A percentile compares a stretch with the other conserved stretches of the same genome.
Evolutionary conservation across 2,888 invertebrate genomes (phyloP).

Genomic region (Anodontia alba): DNA sequence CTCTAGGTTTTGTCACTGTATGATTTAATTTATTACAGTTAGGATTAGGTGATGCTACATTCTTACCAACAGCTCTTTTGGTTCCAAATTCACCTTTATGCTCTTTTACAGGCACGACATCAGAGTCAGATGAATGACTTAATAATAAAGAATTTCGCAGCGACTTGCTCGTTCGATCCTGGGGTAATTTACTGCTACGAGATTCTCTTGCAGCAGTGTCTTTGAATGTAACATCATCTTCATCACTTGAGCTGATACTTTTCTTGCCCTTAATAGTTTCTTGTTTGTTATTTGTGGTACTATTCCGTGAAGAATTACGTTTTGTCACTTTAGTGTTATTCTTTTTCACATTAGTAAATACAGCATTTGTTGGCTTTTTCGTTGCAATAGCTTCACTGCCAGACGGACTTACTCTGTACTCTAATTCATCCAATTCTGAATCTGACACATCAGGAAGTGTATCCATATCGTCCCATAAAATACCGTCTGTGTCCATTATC

Average conservation of each 20-base stretch:
- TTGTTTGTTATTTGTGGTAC: not conserved
- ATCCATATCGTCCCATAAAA: conserved; percentile 70
- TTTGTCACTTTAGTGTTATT: not conserved
- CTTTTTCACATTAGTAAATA: not conserved
- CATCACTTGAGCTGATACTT: not conserved
- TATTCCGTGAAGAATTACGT: not conserved
- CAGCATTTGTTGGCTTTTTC: conserved; percentile 21
- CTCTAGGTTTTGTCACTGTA: not conserved
- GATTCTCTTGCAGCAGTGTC: not conserved
- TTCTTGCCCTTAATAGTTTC: not conserved
- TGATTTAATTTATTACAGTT: not conserved
- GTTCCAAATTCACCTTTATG: not conserved
- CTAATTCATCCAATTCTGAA: conserved; percentile 59
- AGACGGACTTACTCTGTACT: conserved; percentile 57
- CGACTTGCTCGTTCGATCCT: too few species aligned
- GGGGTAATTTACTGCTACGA: not conserved
- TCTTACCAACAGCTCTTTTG: not conserved
- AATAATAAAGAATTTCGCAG: not conserved
- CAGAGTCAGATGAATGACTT: not conserved
- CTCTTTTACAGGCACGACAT: not conserved
- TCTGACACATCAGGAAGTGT: conserved; percentile 63
- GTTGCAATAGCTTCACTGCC: conserved; percentile 66
- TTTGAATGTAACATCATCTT: not conserved
- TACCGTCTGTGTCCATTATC: conserved; percentile 76
- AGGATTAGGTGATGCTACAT: too few species aligned